Evolutionary conservation across 2,797 vertebrate species (phyloP).

Genomic region (Enteromius thamalakanensis): DNA sequence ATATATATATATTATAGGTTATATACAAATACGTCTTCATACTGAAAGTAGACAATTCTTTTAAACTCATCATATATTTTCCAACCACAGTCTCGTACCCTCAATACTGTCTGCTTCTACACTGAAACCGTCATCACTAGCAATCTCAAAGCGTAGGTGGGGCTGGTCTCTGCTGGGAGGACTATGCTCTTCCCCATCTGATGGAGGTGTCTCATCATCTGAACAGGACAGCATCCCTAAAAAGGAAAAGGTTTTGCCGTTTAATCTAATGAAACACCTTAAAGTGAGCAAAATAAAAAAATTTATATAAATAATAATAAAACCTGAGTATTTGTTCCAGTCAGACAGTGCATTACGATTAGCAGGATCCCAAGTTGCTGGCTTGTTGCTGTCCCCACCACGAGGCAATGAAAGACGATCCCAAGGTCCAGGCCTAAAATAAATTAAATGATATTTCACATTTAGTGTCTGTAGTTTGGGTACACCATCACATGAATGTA

Average conservation of each 20-base stretch:
- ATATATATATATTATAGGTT: too few species aligned
- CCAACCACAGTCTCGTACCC: conserved; percentile 69
- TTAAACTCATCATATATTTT: background rate
- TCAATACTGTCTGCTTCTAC: conserved; percentile 90
- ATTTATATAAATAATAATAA: conserved; percentile 12
- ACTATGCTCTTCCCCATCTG: conserved; percentile 79
- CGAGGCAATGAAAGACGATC: conserved; percentile 66
- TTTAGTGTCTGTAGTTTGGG: background rate
- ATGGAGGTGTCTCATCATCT: conserved; percentile 81
- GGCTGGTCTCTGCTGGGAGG: conserved; percentile 79
- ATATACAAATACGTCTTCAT: background rate
- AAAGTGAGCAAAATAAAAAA: background rate
- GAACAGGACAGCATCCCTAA: conserved; percentile 83
- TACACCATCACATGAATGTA: background rate
- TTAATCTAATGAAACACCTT: background rate
- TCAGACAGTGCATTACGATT: conserved; percentile 77
- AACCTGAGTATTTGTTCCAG: conserved; percentile 84
- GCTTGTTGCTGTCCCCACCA: conserved; percentile 69
- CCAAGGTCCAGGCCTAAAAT: conserved; percentile 74
- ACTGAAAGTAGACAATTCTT: background rate
- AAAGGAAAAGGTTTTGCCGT: background rate
- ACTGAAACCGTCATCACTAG: conserved; percentile 89
- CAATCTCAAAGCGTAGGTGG: conserved; percentile 87
- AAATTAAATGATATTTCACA: background rate
- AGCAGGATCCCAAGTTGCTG: conserved; percentile 70